phyloP scores from a whole-genome alignment of 2,888 invertebrate species.

The Blera fallax region DNA sequence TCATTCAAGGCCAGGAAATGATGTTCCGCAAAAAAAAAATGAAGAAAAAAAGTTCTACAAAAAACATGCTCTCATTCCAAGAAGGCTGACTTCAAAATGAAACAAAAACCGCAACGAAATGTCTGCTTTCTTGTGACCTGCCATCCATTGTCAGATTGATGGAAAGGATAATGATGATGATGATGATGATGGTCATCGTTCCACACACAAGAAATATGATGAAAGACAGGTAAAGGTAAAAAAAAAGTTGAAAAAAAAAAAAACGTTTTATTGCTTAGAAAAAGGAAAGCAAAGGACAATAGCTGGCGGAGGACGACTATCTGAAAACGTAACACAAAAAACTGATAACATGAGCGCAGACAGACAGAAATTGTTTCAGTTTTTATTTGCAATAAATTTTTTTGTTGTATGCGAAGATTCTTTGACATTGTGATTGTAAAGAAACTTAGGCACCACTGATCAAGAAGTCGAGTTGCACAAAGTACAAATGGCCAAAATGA shows the following conservation, averaged over 20 bases:
- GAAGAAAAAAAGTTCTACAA: conserved; percentile 3
- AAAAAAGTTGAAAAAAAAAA: conserved; percentile 2
- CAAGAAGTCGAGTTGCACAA: background rate
- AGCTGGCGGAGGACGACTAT: conserved; percentile 5
- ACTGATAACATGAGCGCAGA: background rate
- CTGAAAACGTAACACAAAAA: background rate
- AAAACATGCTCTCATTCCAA: conserved; percentile 42
- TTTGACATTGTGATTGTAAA: conserved; percentile 19
- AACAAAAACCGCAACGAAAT: conserved; percentile 27
- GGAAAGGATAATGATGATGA: conserved; percentile 62
- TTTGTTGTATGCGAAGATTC: conserved; percentile 3
- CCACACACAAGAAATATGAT: conserved; percentile 20
- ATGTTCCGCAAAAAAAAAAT: background rate
- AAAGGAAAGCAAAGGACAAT: conserved; percentile 11
- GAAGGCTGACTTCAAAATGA: conserved; percentile 42
- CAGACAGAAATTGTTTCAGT: conserved; percentile 3
- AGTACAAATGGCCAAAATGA: background rate
- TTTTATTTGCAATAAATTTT: conserved; percentile 3
- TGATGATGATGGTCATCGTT: conserved; percentile 53
- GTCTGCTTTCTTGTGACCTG: conserved; percentile 27
- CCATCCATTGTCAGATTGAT: conserved; percentile 59
- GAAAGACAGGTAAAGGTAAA: background rate
- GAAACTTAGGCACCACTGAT: background rate
- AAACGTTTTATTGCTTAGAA: conserved; percentile 7
- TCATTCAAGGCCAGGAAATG: conserved; percentile 27